Evolutionary conservation across 2,113 vertebrate species (phyloP), one percentile per base, ranked within the genome.

Genomic region (Ophthalmolycus amberensis): DNA sequence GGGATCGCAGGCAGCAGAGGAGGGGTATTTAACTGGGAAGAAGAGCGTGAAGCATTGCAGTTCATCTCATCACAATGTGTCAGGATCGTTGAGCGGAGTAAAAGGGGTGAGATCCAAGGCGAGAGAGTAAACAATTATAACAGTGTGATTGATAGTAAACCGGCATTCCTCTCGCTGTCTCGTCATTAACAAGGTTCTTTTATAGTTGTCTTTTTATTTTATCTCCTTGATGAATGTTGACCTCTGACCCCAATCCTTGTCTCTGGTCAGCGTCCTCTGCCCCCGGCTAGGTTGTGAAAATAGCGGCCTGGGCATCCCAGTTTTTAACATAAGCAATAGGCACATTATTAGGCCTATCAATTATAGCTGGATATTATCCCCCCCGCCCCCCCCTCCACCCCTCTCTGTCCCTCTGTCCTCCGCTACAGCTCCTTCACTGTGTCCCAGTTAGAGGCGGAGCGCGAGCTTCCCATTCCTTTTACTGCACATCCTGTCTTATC

Each of bases 221-320:
- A 91, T 92, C 89, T 91, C 76, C 11, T 37, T 91, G 88, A 92
- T 85, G 54, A 88, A 89, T 88, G 83, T 40, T 77, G 85, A 89
- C 91, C 90, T 91, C 81, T 92, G 87, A 91, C 89, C 85, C 56
- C n/a, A 3, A 6, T 70, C 40, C 63, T 86, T 73, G 78, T 64
- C 70, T 91, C 84, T 88, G 86, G 44, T 86, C 84, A 81, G 75
- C 80, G 77, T 92, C 69, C 76, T 40, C 70, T 69, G 68, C 44
- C 38, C 40, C 40, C 32, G 62, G 56, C 71, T 32, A 29, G 54
- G 64, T 34, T 62, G 81, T 79, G 78, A 82, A 89, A 79, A 71
- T 46, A 20, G 11, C 48, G 71, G 2, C 56, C 29, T 32, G n/a
- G 20, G 12, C 62, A n/a, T 16, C 14, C 3, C 10, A 0, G 12